Evolutionary conservation across 2,797 vertebrate genomes (phyloP).

Genomic region (Gymnocypris eckloni): DNA sequence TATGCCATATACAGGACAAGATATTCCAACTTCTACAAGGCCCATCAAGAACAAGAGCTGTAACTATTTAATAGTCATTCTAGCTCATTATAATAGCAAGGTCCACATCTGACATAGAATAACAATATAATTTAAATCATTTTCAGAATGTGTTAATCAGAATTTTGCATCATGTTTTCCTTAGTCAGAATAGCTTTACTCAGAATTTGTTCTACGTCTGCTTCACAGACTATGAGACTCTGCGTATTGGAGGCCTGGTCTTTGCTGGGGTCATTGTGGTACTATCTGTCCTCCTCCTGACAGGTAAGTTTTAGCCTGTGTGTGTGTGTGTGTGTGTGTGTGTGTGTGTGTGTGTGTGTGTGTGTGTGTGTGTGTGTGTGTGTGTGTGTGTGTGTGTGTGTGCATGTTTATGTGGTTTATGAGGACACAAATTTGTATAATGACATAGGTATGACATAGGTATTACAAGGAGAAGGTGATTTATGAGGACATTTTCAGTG

Average conservation of each 20-base stretch:
- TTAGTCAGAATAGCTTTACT: background rate
- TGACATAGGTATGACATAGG: too few relatives aligned
- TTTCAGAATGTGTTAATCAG: background rate
- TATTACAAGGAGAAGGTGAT: too few relatives aligned
- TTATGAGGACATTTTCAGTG: too few relatives aligned
- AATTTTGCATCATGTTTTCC: background rate
- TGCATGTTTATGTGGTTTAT: too few relatives aligned
- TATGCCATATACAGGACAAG: background rate
- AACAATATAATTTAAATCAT: background rate
- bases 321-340: too few relatives aligned
- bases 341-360: too few relatives aligned
- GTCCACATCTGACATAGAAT: background rate
- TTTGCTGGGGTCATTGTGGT: slow-evolving; percentile 75
- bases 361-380: too few relatives aligned
- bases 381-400: too few relatives aligned
- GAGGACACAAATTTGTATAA: too few relatives aligned
- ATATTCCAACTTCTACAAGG: background rate
- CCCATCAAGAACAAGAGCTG: background rate
- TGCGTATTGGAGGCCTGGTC: slow-evolving; percentile 75
- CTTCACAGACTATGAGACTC: slow-evolving; percentile 76
- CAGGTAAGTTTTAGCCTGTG: slow-evolving; percentile 67
- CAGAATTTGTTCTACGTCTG: slow-evolving; percentile 13
- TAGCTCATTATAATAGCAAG: background rate
- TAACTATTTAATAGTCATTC: background rate
- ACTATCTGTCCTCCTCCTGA: slow-evolving; percentile 75